Percentiles rank a stretch among this genome's conserved stretches.
Conservation (phyloP, 1,140 invertebrate genomes). For the Drosophila pallidifrons region DNA sequence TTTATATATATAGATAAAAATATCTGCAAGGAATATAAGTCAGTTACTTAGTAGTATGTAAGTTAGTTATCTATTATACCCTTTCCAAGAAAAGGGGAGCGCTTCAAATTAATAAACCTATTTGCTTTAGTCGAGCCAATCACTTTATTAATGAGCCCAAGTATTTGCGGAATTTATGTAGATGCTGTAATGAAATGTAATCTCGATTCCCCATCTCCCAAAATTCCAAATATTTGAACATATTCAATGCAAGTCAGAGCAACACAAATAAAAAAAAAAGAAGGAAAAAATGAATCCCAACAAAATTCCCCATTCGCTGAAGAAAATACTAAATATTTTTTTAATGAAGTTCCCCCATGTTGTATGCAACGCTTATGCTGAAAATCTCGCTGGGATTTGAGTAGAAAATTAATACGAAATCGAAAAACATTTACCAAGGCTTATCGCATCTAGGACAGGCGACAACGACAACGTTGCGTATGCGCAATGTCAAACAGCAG, state of each 20-base stretch:
- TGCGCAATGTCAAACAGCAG: conserved; percentile 66
- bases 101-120: not conserved
- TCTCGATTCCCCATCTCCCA: not conserved
- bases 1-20: too few relatives aligned
- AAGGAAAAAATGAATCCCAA: not conserved
- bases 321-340: conserved; percentile 62
- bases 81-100: too few relatives aligned
- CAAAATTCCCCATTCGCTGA: conserved; percentile 21
- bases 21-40: too few relatives aligned
- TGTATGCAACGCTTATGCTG: conserved; percentile 8
- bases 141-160: conserved; percentile 4
- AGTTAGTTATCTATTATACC: not conserved
- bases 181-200: conserved; percentile 5
- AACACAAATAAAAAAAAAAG: too few relatives aligned
- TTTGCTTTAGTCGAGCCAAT: not conserved
- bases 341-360: conserved; percentile 60
- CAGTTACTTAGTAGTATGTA: not conserved
- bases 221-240: not conserved
- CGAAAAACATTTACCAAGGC: conserved; percentile 79
- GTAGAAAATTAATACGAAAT: conserved; percentile 76
- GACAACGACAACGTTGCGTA: conserved; percentile 61
- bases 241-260: not conserved
- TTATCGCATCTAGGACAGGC: conserved; percentile 74
- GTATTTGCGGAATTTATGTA: conserved; percentile 12
- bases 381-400: conserved; percentile 76